Conservation (phyloP, 2,888 invertebrate species). For the Dendrolimus pini region DNA sequence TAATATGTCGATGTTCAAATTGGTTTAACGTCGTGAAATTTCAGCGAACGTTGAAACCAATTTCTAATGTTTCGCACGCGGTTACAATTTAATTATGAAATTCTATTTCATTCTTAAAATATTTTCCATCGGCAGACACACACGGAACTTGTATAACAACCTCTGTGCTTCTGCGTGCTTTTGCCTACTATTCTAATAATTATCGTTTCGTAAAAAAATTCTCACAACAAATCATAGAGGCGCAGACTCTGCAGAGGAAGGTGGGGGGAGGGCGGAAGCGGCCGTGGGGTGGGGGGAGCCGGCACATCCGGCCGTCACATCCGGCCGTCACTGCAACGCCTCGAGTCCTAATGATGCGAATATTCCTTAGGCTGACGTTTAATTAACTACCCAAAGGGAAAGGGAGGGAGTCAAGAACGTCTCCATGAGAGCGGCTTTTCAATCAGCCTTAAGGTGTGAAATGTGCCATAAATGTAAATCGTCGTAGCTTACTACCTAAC, state of each 20-base stretch:
- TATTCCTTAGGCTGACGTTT: slow-evolving; percentile 65
- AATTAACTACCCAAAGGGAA: slow-evolving; percentile 65
- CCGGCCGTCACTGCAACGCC: slow-evolving; percentile 49
- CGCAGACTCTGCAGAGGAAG: slow-evolving; percentile 15
- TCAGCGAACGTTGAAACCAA: slow-evolving; percentile 32
- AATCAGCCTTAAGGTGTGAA: slow-evolving; percentile 4
- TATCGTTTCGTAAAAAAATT: no score
- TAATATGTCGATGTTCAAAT: no score
- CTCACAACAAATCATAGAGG: no score
- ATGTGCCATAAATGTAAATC: not conserved
- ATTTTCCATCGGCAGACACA: no score
- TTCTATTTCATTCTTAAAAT: no score
- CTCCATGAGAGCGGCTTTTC: slow-evolving; percentile 30
- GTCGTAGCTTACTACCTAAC: no score
- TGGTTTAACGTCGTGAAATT: slow-evolving; percentile 8
- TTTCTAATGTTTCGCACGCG: slow-evolving; percentile 34
- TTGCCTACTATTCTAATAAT: no score
- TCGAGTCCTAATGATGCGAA: slow-evolving; percentile 65
- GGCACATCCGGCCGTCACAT: slow-evolving; percentile 50
- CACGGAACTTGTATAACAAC: no score
- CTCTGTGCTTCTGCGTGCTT: no score
- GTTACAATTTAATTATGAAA: no score
- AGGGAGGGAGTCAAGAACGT: slow-evolving; percentile 36
- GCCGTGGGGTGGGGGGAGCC: slow-evolving; percentile 35
- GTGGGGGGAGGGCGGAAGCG: slow-evolving; percentile 15